A percentile compares a stretch with the other conserved stretches of the same genome.
phyloP scores from a whole-genome alignment of 2,797 vertebrate genomes.

The Bovichtus variegatus region DNA sequence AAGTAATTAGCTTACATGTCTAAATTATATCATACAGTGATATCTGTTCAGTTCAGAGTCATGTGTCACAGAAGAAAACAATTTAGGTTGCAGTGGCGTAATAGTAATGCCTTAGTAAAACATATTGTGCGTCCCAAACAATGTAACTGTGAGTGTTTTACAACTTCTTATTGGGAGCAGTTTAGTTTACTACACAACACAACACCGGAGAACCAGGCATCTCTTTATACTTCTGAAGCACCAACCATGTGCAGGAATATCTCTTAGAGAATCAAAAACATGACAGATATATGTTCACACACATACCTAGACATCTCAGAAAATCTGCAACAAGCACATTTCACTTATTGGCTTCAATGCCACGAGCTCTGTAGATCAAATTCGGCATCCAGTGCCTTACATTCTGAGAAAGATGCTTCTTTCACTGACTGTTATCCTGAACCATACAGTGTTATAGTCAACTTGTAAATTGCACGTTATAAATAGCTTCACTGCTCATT shows the following conservation, averaged over 20 bases:
- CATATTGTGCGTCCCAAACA: constrained; percentile 35
- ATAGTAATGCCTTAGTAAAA: constrained; percentile 43
- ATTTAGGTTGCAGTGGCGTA: constrained; percentile 14
- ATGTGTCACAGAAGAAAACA: constrained; percentile 37
- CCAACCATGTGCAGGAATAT: constrained; percentile 22
- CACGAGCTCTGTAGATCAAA: constrained; percentile 36
- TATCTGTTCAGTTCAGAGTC: constrained; percentile 50
- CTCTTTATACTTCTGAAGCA: constrained; percentile 51
- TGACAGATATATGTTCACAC: constrained; percentile 29
- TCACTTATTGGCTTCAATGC: constrained; percentile 26
- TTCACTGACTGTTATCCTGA: constrained; percentile 34
- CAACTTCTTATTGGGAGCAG: constrained; percentile 30
- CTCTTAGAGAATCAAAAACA: constrained; percentile 40
- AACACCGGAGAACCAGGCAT: constrained; percentile 21
- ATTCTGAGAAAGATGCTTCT: constrained; percentile 51
- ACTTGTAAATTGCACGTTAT: constrained; percentile 5
- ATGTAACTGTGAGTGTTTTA: constrained; percentile 9
- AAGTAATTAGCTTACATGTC: constrained; percentile 60
- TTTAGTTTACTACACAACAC: constrained; percentile 22
- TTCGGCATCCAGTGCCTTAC: constrained; percentile 36
- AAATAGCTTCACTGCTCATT: constrained; percentile 52
- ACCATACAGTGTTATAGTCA: constrained; percentile 28
- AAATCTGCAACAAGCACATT: constrained; percentile 32
- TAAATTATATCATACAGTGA: constrained; percentile 38
- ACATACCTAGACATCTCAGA: constrained; percentile 35